Percentiles rank a stretch among this genome's conserved stretches.
These are phyloP conservation scores for Takifugu ocellatus DNA, from an alignment of 2,797 vertebrate species.

Conservation along the genomic window DNA sequence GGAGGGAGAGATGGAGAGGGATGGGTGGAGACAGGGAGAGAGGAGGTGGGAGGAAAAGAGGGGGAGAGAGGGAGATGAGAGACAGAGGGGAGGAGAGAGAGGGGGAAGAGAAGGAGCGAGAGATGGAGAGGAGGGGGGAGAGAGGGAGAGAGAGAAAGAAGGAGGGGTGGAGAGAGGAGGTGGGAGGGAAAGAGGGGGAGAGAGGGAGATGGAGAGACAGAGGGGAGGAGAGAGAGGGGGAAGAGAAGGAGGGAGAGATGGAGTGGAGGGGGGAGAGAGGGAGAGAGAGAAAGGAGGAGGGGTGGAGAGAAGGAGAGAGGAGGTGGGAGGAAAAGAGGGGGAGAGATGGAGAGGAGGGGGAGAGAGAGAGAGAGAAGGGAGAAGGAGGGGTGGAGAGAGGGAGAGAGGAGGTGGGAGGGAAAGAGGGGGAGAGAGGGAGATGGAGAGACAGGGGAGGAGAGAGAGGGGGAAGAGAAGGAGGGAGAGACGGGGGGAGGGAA, in stretches of 20 bases:
- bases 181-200: neutral
- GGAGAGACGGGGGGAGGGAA: conserved; percentile 65
- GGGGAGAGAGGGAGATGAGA: conserved; percentile 1
- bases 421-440: conserved; percentile 53
- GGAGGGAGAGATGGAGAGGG: conserved; percentile 28
- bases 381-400: conserved; percentile 24
- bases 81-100: neutral
- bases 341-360: neutral
- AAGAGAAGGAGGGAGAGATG: no score
- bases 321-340: conserved; percentile 1
- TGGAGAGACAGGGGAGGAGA: conserved; percentile 8
- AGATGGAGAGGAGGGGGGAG: conserved; percentile 3
- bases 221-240: conserved; percentile 14
- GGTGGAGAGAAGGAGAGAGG: conserved; percentile 13
- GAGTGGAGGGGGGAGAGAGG: conserved; percentile 32
- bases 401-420: conserved; percentile 60
- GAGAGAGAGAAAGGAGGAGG: conserved; percentile 31
- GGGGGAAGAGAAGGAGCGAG: conserved; percentile 5
- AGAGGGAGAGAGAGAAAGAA: conserved; percentile 10
- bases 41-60: conserved; percentile 5
- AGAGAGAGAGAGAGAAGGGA: conserved; percentile 30
- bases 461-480: conserved; percentile 15
- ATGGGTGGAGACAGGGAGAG: conserved; percentile 43
- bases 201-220: conserved; percentile 13
- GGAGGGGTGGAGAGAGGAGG: no score